phyloP scores from a whole-genome alignment of 1,140 invertebrate genomes.

The Caenorhabditis inopinata region DNA sequence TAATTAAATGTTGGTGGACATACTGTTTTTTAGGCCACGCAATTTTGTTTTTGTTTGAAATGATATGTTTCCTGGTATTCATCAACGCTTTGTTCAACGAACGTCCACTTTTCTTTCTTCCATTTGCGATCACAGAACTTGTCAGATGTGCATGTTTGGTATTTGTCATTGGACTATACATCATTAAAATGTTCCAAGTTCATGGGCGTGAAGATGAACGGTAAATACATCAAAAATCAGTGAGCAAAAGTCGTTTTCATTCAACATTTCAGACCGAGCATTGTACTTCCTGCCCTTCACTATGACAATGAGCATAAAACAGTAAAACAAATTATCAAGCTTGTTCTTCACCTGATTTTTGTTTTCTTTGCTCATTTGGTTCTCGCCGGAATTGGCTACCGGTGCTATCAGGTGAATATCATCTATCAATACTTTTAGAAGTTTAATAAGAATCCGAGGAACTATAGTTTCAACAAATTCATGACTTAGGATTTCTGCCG shows the following conservation, averaged over 20 bases:
- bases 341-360: neutral
- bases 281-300: conserved; percentile 5
- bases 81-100: conserved; percentile 19
- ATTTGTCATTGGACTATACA: neutral
- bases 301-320: conserved; percentile 22
- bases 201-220: neutral
- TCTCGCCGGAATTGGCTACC: conserved; percentile 3
- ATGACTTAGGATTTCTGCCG: too few relatives aligned
- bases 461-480: too few relatives aligned
- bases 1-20: too few relatives aligned
- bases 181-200: neutral
- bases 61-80: conserved; percentile 8
- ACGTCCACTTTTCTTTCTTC: neutral
- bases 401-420: conserved; percentile 7
- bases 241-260: neutral
- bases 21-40: neutral
- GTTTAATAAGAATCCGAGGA: too few relatives aligned
- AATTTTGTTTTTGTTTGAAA: neutral
- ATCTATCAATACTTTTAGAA: too few relatives aligned
- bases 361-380: neutral
- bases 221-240: neutral
- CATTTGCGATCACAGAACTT: neutral
- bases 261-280: neutral
- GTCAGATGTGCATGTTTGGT: neutral
- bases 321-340: neutral